phyloP scores from a whole-genome alignment of 2,888 invertebrate genomes.

The Tipula confusa region DNA sequence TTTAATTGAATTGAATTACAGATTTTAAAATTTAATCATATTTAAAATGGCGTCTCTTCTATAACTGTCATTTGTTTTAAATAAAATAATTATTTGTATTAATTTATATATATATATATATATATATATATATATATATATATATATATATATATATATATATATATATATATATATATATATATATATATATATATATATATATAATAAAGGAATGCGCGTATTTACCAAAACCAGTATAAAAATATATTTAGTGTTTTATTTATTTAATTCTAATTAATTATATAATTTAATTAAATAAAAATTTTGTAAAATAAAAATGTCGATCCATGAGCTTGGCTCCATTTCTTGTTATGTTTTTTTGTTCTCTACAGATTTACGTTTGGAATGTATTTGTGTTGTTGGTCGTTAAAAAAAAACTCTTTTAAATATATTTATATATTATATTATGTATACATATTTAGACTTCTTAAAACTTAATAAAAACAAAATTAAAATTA shows the following conservation, averaged over 20 bases:
- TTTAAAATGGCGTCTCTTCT: background rate
- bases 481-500: background rate
- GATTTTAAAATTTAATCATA: too few species aligned
- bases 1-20: background rate
- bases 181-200: too few species aligned
- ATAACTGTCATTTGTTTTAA: background rate
- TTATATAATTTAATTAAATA: constrained; percentile 26
- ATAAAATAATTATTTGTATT: too few species aligned
- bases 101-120: background rate
- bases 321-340: constrained; percentile 26
- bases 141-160: background rate
- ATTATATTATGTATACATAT: background rate
- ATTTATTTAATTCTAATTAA: background rate
- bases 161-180: background rate
- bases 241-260: background rate
- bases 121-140: background rate
- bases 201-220: background rate
- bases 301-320: constrained; percentile 29
- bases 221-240: background rate
- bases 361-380: background rate
- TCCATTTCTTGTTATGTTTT: constrained; percentile 21
- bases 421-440: background rate
- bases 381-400: constrained; percentile 16
- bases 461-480: constrained; percentile 8
- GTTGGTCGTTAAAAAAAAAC: constrained; percentile 3